Base-by-base conservation (phyloP, 2,797 vertebrate genomes). In the Phyllotis vaccarum region DNA sequence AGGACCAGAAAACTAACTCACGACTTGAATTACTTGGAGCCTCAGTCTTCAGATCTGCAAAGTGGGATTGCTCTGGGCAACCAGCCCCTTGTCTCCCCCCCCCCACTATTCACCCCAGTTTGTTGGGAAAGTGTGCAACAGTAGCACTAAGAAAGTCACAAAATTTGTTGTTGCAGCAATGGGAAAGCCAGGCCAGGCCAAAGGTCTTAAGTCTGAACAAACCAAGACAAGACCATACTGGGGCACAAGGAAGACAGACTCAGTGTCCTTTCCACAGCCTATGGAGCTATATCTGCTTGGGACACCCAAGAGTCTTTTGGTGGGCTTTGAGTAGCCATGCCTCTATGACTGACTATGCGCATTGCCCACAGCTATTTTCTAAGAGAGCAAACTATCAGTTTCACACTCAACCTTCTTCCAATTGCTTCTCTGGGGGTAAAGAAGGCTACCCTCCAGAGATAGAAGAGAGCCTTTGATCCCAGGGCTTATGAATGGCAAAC, bases 401-500 rank as follows among this genome's bases (percentile, higher is more conserved):
- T 83, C 60, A 75, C 56, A 86, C 83, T 19, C 78, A 92, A 81
- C n/a, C n/a, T 74, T 89, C n/a, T 74, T 89, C 62, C 81, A 70
- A 6, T 21, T 19, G 80, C 85, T 49, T 80, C 79, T 86, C 49
- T 75, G 24, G 2, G 2, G 22, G 49, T 82, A 24, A 16, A 54
- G 27, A 90, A 58, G 72, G 24, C 19, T 79, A 75, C 49, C 58
- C 0, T 64, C 10, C 1, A 58, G 3, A 0, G 90, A 81, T 58
- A 22, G 70, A 90, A 88, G 14, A 68, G 43, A 90, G 83, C 82
- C 96, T 97, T 97, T 97, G 97, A 98, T 97, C 93, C 49, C 0
- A 52, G 8, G 34, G 85, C 88, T 91, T 92, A 91, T 97, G 97
- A 97, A 97, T 97, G 97, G 97, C 92, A 90, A 96, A 95, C 93